Conservation (phyloP, 1,140 invertebrate genomes). For the Drosophila quadrilineata region DNA sequence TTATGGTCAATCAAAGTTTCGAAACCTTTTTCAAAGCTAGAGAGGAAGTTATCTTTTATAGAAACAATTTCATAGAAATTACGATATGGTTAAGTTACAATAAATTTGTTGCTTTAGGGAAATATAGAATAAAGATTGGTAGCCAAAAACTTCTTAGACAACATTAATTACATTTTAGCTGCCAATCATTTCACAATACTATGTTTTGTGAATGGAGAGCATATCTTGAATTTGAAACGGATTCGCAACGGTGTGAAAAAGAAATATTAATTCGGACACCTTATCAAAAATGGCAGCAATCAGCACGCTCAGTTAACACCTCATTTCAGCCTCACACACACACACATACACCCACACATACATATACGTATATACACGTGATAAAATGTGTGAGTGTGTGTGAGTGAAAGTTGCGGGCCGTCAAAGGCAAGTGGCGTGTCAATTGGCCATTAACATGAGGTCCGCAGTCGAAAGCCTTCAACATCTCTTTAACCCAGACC, state of each 20-base stretch:
- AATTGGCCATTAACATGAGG: conserved; percentile 73
- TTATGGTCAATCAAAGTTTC: no score
- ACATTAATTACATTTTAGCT: no score
- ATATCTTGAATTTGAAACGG: not conserved
- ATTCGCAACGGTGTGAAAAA: conserved; percentile 40
- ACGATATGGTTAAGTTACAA: no score
- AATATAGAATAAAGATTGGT: no score
- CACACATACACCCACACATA: conserved; percentile 13
- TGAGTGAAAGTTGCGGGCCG: conserved; percentile 5
- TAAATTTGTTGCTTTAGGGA: no score
- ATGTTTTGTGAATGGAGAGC: no score
- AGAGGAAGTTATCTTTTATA: no score
- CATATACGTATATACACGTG: conserved; percentile 44
- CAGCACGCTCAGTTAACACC: conserved; percentile 76
- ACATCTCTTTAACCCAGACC: conserved; percentile 15
- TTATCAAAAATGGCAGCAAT: conserved; percentile 78
- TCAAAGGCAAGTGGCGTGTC: conserved; percentile 76
- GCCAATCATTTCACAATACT: no score
- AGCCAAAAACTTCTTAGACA: no score
- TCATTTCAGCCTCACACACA: conserved; percentile 41
- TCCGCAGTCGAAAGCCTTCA: not conserved
- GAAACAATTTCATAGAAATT: no score
- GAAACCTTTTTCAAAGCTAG: no score
- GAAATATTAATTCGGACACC: conserved; percentile 71
- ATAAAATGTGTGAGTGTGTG: conserved; percentile 15